Conservation (phyloP, 2,797 vertebrate genomes). For the Xenentodon cancila region DNA sequence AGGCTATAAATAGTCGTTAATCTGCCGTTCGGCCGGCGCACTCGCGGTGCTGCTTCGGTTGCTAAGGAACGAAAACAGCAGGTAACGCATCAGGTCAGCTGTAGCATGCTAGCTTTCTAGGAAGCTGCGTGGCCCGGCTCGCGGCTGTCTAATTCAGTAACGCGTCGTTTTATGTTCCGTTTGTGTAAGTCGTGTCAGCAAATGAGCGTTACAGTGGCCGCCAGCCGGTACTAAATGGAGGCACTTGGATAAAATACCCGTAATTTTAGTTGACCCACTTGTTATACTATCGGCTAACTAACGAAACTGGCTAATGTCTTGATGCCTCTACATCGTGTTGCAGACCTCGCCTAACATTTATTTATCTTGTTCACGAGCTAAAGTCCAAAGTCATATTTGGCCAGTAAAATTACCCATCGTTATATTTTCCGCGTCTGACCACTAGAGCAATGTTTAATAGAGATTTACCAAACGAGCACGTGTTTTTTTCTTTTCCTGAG, state of each 20-base stretch:
- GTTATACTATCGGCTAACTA: conserved; percentile 53
- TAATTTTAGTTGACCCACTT: conserved; percentile 25
- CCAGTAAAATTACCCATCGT: neutral
- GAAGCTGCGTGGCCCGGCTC: conserved; percentile 50
- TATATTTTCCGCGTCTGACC: neutral
- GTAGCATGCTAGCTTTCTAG: conserved; percentile 67
- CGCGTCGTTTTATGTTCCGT: neutral
- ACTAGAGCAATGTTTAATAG: conserved; percentile 2
- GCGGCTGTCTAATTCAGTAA: conserved; percentile 4
- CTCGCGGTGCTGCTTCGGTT: conserved; percentile 74
- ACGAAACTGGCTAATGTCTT: conserved; percentile 45
- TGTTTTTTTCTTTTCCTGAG: neutral
- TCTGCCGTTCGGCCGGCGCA: conserved; percentile 9
- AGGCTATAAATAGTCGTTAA: conserved; percentile 66
- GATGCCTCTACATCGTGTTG: conserved; percentile 62
- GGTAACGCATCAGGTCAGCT: conserved; percentile 78
- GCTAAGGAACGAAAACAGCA: conserved; percentile 80
- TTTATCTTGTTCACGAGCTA: conserved; percentile 14
- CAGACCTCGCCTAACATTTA: conserved; percentile 37
- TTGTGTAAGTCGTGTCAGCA: neutral
- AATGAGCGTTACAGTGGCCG: neutral
- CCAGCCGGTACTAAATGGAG: neutral
- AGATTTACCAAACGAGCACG: neutral
- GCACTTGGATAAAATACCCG: conserved; percentile 17
- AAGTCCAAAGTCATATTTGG: conserved; percentile 9